A percentile compares a stretch with the other conserved stretches of the same genome.
phyloP scores from a whole-genome alignment of 2,797 vertebrate genomes.

The Tamandua tetradactyla region DNA sequence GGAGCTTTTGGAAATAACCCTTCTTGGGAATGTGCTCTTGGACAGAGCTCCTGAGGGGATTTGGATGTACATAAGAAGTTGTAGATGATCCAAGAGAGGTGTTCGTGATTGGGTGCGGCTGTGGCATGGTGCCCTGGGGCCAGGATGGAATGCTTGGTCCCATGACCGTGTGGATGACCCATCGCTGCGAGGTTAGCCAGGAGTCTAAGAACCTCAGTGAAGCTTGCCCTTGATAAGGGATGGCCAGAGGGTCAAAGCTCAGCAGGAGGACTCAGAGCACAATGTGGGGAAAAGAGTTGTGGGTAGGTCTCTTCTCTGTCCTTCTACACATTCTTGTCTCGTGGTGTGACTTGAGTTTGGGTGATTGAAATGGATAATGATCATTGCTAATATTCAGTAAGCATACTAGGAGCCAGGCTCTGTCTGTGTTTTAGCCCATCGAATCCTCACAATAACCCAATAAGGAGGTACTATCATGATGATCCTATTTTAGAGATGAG shows the following conservation, averaged over 20 bases:
- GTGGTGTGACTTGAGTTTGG: background rate
- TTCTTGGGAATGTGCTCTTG: background rate
- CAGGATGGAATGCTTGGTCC: background rate
- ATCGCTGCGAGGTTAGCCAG: background rate
- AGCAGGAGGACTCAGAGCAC: background rate
- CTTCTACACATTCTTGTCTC: background rate
- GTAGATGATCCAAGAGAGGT: background rate
- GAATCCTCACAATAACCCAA: background rate
- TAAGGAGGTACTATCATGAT: background rate
- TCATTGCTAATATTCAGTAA: too few relatives aligned
- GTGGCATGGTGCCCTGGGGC: rapidly evolving
- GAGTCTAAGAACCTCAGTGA: background rate
- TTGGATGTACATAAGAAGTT: background rate
- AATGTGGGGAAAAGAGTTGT: background rate
- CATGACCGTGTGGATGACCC: background rate
- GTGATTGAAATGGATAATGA: background rate
- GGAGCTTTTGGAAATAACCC: background rate
- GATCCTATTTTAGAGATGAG: background rate
- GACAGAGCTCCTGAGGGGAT: background rate
- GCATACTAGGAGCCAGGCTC: background rate
- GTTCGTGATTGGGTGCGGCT: background rate
- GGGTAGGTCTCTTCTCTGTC: background rate
- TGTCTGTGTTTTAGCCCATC: background rate
- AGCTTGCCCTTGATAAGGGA: background rate
- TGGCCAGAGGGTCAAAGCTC: background rate